Percentiles rank a stretch among this genome's conserved stretches.
phyloP scores from a whole-genome alignment of 2,888 invertebrate genomes.

The Epistrophella euchroma region DNA sequence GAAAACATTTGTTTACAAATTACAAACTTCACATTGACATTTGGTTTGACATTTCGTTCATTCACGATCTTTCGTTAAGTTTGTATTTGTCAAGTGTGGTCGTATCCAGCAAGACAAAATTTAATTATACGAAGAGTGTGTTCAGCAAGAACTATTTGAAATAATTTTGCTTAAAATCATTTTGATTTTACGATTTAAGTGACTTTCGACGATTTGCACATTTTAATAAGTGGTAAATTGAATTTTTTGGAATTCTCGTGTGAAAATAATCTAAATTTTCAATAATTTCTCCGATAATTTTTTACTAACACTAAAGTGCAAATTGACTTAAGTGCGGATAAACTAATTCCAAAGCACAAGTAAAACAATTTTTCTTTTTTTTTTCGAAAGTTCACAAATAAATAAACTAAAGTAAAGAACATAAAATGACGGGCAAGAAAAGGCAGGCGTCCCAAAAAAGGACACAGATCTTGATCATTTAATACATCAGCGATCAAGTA shows the following conservation, averaged over 20 bases:
- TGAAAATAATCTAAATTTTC: background rate
- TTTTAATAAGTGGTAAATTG: background rate
- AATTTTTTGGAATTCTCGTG: background rate
- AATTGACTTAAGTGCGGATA: background rate
- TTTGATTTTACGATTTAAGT: too few species aligned
- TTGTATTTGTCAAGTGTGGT: too few species aligned
- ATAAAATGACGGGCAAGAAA: background rate
- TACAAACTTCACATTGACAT: background rate
- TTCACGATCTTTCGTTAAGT: too few species aligned
- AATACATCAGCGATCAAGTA: background rate
- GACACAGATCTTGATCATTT: background rate
- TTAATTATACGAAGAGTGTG: background rate
- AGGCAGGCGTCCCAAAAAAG: background rate
- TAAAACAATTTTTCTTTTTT: background rate
- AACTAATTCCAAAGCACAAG: background rate
- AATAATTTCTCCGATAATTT: background rate
- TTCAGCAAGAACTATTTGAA: background rate
- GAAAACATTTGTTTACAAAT: too few species aligned
- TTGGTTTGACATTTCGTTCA: too few species aligned
- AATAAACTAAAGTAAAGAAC: background rate
- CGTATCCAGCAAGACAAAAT: background rate
- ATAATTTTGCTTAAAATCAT: background rate
- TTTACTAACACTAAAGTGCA: background rate
- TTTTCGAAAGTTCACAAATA: background rate
- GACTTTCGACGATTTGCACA: background rate